These are phyloP conservation scores for Cremastobaeus sp. DNA, from an alignment of 2,888 invertebrate species.

Conservation along the genomic window DNA sequence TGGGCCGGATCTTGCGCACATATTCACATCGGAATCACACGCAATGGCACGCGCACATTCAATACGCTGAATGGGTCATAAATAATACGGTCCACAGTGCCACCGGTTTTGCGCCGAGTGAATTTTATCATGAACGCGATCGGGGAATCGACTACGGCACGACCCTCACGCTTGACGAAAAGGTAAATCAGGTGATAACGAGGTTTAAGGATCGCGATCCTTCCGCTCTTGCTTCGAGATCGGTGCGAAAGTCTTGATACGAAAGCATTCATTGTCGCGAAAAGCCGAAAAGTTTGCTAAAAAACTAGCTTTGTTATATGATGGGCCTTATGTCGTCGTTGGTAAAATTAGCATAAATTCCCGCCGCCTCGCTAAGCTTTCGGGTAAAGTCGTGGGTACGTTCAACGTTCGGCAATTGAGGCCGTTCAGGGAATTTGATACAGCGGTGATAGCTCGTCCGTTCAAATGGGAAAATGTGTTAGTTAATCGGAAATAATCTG, in stretches of 20 bases:
- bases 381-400: neutral
- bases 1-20: neutral
- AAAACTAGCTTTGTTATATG: conserved; percentile 3
- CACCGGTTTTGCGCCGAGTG: neutral
- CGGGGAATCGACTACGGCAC: too few relatives aligned
- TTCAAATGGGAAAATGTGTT: too few relatives aligned
- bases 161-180: too few relatives aligned
- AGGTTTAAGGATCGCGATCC: too few relatives aligned
- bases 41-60: conserved; percentile 1
- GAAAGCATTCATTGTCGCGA: neutral
- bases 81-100: conserved; percentile 10
- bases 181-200: too few relatives aligned
- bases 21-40: conserved; percentile 1
- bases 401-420: neutral
- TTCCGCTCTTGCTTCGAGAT: too few relatives aligned
- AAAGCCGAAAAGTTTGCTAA: neutral
- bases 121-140: neutral
- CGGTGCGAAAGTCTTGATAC: neutral
- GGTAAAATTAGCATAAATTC: neutral
- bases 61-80: neutral
- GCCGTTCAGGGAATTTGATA: neutral
- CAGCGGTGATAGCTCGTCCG: too few relatives aligned
- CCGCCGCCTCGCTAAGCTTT: neutral
- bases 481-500: too few relatives aligned
- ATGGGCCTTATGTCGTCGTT: neutral